A percentile compares a stretch with the other conserved stretches of the same genome.
phyloP scores from a whole-genome alignment of 2,888 invertebrate genomes.

The Imbricaverruca yamaguchii region DNA sequence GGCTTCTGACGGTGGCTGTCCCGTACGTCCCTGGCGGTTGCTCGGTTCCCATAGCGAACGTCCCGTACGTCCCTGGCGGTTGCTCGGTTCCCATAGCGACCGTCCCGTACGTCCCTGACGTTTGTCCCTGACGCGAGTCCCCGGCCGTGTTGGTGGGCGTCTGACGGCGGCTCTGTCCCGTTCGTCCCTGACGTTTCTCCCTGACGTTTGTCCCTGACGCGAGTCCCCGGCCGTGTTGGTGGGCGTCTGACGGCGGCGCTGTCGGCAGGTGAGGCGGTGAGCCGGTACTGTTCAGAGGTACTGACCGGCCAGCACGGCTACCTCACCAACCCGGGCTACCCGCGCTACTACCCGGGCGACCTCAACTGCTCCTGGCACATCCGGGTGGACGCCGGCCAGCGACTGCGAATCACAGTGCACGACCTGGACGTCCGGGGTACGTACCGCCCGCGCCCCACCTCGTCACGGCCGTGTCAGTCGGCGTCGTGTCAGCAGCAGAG shows the following conservation, averaged over 20 bases:
- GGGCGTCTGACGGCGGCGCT: conserved; percentile 48
- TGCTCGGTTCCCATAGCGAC: too few relatives aligned
- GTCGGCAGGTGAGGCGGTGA: conserved; percentile 48
- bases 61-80: too few relatives aligned
- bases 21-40: too few relatives aligned
- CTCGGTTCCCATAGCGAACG: too few relatives aligned
- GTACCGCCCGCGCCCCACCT: background rate
- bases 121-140: too few relatives aligned
- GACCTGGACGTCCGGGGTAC: conserved; percentile 51
- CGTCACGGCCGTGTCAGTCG: too few relatives aligned
- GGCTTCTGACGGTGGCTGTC: too few relatives aligned
- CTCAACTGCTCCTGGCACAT: conserved; percentile 60
- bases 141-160: conserved; percentile 46
- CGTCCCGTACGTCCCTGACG: too few relatives aligned
- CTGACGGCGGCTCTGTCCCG: too few relatives aligned
- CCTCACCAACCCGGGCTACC: conserved; percentile 64
- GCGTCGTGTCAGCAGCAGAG: too few relatives aligned
- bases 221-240: conserved; percentile 46
- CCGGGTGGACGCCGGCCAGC: conserved; percentile 53
- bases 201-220: too few relatives aligned
- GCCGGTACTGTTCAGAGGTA: conserved; percentile 52
- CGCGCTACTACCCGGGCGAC: conserved; percentile 61
- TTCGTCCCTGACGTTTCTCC: too few relatives aligned
- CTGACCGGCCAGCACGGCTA: conserved; percentile 54
- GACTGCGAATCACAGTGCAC: conserved; percentile 56